Evolutionary conservation across 1,140 invertebrate species (phyloP).

Genomic region (Tetraneura akinire): DNA sequence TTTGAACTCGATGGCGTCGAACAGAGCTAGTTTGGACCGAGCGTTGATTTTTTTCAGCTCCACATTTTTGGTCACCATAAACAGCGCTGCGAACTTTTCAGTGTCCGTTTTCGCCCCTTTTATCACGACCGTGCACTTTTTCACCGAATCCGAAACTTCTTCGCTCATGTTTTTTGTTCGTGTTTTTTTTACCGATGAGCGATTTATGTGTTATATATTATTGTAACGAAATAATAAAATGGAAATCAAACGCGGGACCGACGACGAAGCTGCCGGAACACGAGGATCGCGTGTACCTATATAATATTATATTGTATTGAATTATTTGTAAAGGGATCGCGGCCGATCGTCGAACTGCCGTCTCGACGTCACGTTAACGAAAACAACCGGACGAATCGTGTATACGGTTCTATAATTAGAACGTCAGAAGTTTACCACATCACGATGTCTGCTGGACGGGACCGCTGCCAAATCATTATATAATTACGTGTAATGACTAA

Average conservation of each 20-base stretch:
- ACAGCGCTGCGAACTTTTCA: conserved; percentile 86
- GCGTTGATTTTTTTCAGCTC: conserved; percentile 76
- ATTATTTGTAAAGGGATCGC: conserved; percentile 15
- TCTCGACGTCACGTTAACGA: no score
- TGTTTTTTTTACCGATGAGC: background rate
- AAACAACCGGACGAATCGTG: no score
- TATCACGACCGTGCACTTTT: conserved; percentile 77
- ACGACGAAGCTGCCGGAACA: background rate
- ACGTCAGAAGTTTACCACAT: background rate
- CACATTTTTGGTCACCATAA: conserved; percentile 86
- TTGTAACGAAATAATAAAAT: background rate
- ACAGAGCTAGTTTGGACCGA: conserved; percentile 73
- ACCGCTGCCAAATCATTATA: background rate
- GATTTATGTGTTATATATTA: no score
- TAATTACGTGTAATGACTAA: conserved; percentile 35
- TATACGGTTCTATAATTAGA: conserved; percentile 29
- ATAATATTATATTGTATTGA: no score
- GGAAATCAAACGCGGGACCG: background rate
- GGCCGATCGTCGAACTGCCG: background rate
- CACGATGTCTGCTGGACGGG: background rate
- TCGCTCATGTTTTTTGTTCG: background rate
- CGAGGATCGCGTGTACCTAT: no score
- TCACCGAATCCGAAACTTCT: conserved; percentile 74
- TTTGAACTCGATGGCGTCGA: conserved; percentile 83
- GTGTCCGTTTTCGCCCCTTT: conserved; percentile 79